Evolutionary conservation across 2,888 invertebrate genomes (phyloP).

Genomic region (Neoascia interrupta): DNA sequence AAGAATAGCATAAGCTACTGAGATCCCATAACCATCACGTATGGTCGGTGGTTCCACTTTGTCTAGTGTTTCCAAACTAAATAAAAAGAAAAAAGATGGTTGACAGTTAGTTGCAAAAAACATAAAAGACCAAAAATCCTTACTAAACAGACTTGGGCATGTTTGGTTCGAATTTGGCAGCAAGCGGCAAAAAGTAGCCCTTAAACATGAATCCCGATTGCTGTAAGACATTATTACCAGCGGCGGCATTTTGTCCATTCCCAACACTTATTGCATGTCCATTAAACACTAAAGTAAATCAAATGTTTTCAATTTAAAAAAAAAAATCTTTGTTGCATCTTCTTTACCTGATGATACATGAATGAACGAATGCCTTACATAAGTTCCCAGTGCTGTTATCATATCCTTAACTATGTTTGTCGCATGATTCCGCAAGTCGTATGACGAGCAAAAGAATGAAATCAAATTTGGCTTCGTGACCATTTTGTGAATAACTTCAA

Average conservation of each 20-base stretch:
- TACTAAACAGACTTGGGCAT: slow-evolving; percentile 95
- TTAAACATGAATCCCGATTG: slow-evolving; percentile 96
- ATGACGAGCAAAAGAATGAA: slow-evolving; percentile 95
- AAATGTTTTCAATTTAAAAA: neutral
- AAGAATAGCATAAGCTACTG: slow-evolving; percentile 95
- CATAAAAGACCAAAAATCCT: slow-evolving; percentile 80
- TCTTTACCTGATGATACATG: slow-evolving; percentile 76
- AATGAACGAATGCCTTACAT: slow-evolving; percentile 94
- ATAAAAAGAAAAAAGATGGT: slow-evolving; percentile 48
- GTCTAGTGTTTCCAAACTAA: slow-evolving; percentile 96
- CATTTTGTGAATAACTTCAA: slow-evolving; percentile 97
- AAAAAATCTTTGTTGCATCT: no score
- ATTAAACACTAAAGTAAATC: slow-evolving; percentile 72
- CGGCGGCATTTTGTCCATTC: slow-evolving; percentile 71
- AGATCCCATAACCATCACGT: slow-evolving; percentile 98
- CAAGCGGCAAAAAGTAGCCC: slow-evolving; percentile 94
- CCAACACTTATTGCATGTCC: slow-evolving; percentile 74
- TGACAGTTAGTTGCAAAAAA: neutral
- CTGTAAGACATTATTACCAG: slow-evolving; percentile 82
- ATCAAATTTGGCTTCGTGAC: slow-evolving; percentile 91
- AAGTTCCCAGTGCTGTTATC: slow-evolving; percentile 94
- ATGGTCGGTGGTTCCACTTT: slow-evolving; percentile 95
- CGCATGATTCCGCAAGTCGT: slow-evolving; percentile 96
- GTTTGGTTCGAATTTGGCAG: slow-evolving; percentile 90
- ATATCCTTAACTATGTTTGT: slow-evolving; percentile 97